phyloP scores from a whole-genome alignment of 2,888 invertebrate genomes.

The Erannis defoliaria region DNA sequence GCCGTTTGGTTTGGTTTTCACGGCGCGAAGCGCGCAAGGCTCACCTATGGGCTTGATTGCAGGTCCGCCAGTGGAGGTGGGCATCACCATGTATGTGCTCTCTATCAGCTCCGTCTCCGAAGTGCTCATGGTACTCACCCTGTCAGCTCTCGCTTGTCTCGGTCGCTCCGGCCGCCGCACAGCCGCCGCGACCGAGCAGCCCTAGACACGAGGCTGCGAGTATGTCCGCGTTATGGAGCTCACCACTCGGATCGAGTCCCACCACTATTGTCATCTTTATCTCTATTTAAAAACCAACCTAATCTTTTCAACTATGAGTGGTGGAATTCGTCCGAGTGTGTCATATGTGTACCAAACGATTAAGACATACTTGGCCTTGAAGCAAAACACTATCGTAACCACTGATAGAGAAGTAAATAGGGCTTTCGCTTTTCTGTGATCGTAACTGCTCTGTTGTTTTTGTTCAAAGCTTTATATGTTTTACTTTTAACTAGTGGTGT shows the following conservation, averaged over 20 bases:
- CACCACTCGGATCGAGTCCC: conserved; percentile 76
- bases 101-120: conserved; percentile 99
- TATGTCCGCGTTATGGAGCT: conserved; percentile 83
- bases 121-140: conserved; percentile 96
- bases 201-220: conserved; percentile 86
- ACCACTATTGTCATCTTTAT: conserved; percentile 47
- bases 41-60: conserved; percentile 88
- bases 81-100: conserved; percentile 99
- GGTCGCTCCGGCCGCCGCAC: conserved; percentile 69
- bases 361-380: conserved; percentile 67
- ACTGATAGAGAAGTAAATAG: too few species aligned
- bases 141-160: conserved; percentile 83
- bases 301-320: conserved; percentile 42
- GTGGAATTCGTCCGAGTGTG: conserved; percentile 67
- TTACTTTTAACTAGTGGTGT: too few species aligned
- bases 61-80: conserved; percentile 99
- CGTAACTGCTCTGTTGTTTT: conserved; percentile 69
- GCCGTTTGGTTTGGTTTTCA: conserved; percentile 80
- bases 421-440: too few species aligned
- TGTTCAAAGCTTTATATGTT: conserved; percentile 75
- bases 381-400: conserved; percentile 67
- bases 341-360: conserved; percentile 59
- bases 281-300: background rate
- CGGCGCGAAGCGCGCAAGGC: conserved; percentile 71
- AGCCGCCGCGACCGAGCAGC: conserved; percentile 83